These are phyloP conservation scores for Frankliniella fusca DNA, from an alignment of 2,888 invertebrate species.

Conservation along the genomic window DNA sequence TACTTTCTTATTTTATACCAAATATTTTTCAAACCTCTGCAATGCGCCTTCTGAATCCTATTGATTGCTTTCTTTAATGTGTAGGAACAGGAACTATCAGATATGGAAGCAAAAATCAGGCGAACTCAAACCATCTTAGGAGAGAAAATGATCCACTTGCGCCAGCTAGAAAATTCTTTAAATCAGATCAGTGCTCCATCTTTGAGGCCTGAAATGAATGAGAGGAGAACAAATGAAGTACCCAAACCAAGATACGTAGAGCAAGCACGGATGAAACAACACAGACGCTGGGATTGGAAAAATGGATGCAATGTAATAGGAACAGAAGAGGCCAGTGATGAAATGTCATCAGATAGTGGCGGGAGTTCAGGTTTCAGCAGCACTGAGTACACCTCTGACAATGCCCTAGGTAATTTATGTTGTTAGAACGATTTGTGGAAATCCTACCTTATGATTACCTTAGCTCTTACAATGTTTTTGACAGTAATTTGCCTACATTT, in stretches of 20 bases:
- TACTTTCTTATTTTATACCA: neutral
- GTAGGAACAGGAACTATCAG: conserved; percentile 75
- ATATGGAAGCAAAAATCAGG: conserved; percentile 78
- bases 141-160: conserved; percentile 74
- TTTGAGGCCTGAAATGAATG: neutral
- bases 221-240: neutral
- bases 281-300: conserved; percentile 27
- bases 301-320: conserved; percentile 47
- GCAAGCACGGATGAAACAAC: conserved; percentile 24
- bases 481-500: neutral
- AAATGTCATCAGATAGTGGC: conserved; percentile 54
- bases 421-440: neutral
- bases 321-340: conserved; percentile 62
- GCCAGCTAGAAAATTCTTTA: conserved; percentile 74
- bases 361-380: conserved; percentile 63
- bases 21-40: too few relatives aligned
- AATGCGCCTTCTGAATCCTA: neutral
- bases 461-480: neutral
- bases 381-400: conserved; percentile 50
- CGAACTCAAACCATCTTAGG: conserved; percentile 73
- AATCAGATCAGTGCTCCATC: conserved; percentile 56
- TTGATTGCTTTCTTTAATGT: conserved; percentile 39
- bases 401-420: neutral
- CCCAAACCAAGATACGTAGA: neutral
- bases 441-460: neutral